Percentiles rank a stretch among this genome's conserved stretches.
These are phyloP conservation scores for Ditylenchus dipsaci DNA, from an alignment of 1,140 invertebrate species.

Conservation along the genomic window DNA sequence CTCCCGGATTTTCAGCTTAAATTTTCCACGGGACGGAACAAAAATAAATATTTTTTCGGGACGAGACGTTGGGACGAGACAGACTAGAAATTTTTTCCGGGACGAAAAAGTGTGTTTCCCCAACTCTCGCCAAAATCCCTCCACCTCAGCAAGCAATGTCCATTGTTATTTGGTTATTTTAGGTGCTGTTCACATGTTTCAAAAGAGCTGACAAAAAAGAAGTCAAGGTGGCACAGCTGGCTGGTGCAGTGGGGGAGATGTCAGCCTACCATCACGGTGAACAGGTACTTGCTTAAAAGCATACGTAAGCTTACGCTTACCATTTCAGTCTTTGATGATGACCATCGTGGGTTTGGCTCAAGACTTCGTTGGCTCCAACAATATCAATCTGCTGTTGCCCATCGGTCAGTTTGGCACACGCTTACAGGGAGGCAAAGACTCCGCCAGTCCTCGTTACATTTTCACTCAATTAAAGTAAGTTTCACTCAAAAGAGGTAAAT, in stretches of 20 bases:
- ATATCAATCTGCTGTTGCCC: slow-evolving; percentile 89
- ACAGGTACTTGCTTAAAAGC: slow-evolving; percentile 32
- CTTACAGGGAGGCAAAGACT: slow-evolving; percentile 84
- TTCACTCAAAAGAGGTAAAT: slow-evolving; percentile 51
- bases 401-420: slow-evolving; percentile 83
- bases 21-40: too few species aligned
- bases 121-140: too few species aligned
- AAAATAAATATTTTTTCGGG: too few species aligned
- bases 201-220: slow-evolving; percentile 93
- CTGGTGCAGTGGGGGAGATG: slow-evolving; percentile 91
- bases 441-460: slow-evolving; percentile 95
- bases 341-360: slow-evolving; percentile 97
- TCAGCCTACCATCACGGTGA: slow-evolving; percentile 99
- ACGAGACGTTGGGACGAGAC: too few species aligned
- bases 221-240: slow-evolving; percentile 94
- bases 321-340: slow-evolving; percentile 73
- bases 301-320: too few species aligned
- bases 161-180: neutral
- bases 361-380: slow-evolving; percentile 97
- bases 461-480: slow-evolving; percentile 80
- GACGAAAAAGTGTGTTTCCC: too few species aligned
- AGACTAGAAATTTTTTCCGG: too few species aligned
- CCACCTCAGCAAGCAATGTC: too few species aligned
- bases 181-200: slow-evolving; percentile 84
- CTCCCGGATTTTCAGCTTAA: too few species aligned